Percentiles rank a stretch among this genome's conserved stretches.
Conservation (phyloP, 35 echinoderm and acorn worm genomes). For the Acanthaster planci region DNA sequence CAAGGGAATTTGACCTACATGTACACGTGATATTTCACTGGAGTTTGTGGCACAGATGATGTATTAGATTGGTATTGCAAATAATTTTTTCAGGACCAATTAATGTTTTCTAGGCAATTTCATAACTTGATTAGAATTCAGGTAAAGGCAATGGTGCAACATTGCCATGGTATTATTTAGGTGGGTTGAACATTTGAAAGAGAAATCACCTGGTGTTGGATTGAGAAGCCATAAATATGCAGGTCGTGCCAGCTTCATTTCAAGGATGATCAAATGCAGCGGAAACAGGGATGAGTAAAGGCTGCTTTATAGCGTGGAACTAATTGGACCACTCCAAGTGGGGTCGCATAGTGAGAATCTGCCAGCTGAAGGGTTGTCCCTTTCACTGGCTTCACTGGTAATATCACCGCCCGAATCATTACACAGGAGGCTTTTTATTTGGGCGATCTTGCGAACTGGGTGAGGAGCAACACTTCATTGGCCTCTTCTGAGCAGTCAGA, state of each 20-base stretch:
- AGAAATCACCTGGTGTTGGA: too few relatives aligned
- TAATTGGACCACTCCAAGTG: background rate
- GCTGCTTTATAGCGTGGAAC: background rate
- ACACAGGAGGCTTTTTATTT: background rate
- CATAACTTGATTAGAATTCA: too few relatives aligned
- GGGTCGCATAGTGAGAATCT: background rate
- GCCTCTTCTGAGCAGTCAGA: background rate
- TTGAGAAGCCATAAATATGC: too few relatives aligned
- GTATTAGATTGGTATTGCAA: too few relatives aligned
- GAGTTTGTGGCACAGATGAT: too few relatives aligned
- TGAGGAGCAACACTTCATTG: background rate
- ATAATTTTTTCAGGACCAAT: too few relatives aligned
- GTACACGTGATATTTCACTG: too few relatives aligned
- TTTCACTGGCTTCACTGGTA: background rate
- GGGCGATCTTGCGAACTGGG: background rate
- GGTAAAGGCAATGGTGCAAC: too few relatives aligned
- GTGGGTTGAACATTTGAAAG: too few relatives aligned
- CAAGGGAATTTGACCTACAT: too few relatives aligned
- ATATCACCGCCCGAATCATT: background rate
- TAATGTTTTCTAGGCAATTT: too few relatives aligned
- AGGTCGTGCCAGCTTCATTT: background rate
- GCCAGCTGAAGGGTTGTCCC: background rate
- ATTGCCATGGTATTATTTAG: too few relatives aligned
- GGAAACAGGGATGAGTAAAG: conserved; percentile 11
- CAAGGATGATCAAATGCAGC: background rate